These are phyloP conservation scores for Nerophis ophidion DNA, from an alignment of 2,113 vertebrate genomes.

Conservation along the genomic window DNA sequence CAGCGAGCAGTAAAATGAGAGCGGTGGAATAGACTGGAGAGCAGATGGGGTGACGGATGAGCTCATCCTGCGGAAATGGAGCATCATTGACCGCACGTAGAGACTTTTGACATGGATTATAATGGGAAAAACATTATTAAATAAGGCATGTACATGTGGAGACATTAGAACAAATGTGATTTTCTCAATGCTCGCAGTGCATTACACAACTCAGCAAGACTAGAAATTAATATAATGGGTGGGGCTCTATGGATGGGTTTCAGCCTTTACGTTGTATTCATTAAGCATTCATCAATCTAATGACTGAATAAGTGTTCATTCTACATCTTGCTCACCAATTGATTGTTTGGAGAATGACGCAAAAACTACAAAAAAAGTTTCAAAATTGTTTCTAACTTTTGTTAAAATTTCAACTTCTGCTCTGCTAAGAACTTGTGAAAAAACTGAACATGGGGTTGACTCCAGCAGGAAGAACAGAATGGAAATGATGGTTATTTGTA, in stretches of 20 bases:
- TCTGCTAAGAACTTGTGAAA: too few species aligned
- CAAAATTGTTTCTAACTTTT: too few species aligned
- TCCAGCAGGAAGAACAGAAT: too few species aligned
- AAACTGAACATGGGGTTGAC: too few species aligned
- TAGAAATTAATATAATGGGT: slow-evolving; percentile 1
- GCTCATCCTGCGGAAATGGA: slow-evolving; percentile 1
- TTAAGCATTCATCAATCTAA: background rate
- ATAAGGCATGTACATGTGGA: background rate
- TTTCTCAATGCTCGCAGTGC: slow-evolving; percentile 32
- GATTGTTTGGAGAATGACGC: too few species aligned
- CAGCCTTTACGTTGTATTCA: slow-evolving; percentile 19
- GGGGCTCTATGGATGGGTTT: background rate
- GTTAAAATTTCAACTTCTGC: too few species aligned
- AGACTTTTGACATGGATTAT: background rate
- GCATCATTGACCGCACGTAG: background rate
- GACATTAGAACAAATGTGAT: background rate
- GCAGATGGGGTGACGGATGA: slow-evolving; percentile 12
- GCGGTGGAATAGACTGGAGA: background rate
- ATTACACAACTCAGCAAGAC: slow-evolving; percentile 35
- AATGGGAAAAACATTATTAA: background rate
- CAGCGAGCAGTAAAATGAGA: slow-evolving; percentile 70
- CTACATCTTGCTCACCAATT: too few species aligned
- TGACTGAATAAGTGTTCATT: background rate
- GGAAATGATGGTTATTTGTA: too few species aligned
- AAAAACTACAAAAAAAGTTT: too few species aligned